Percentiles rank a stretch among this genome's conserved stretches.
These are phyloP conservation scores for Cynopterus brachyotis DNA, from an alignment of 2,113 vertebrate genomes.

Conservation along the genomic window DNA sequence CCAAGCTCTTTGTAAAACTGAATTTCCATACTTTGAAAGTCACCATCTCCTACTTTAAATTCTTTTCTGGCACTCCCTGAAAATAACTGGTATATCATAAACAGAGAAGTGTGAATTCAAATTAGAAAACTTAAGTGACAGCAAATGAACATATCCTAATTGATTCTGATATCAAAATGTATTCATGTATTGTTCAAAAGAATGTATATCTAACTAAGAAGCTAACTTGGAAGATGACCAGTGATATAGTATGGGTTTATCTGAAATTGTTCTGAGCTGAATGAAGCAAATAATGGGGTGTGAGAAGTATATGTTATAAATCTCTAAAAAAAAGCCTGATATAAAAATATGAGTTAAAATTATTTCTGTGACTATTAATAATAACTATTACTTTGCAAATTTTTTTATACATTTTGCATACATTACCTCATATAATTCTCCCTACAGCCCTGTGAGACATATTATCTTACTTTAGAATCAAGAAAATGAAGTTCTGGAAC, in stretches of 20 bases:
- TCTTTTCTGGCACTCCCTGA: conserved; percentile 3
- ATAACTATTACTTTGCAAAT: background rate
- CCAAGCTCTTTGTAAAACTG: conserved; percentile 1
- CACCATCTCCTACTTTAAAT: conserved; percentile 28
- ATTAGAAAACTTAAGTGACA: conserved; percentile 29
- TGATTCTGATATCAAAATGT: background rate
- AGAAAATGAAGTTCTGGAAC: background rate
- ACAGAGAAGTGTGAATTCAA: background rate
- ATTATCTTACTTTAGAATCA: background rate
- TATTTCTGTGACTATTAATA: background rate
- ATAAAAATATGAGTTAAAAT: background rate
- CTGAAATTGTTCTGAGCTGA: conserved; percentile 2
- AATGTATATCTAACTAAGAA: background rate
- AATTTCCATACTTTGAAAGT: conserved; percentile 52
- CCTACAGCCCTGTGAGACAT: background rate
- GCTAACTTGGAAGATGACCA: background rate
- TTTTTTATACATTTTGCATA: background rate
- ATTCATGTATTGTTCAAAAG: background rate
- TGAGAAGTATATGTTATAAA: background rate
- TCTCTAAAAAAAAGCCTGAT: background rate
- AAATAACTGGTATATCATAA: conserved; percentile 31
- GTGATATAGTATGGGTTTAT: background rate
- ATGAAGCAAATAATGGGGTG: background rate
- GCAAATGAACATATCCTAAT: background rate
- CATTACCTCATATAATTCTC: background rate